Evolutionary conservation across 2,113 vertebrate species (phyloP).

Genomic region (Anolis sagrei): DNA sequence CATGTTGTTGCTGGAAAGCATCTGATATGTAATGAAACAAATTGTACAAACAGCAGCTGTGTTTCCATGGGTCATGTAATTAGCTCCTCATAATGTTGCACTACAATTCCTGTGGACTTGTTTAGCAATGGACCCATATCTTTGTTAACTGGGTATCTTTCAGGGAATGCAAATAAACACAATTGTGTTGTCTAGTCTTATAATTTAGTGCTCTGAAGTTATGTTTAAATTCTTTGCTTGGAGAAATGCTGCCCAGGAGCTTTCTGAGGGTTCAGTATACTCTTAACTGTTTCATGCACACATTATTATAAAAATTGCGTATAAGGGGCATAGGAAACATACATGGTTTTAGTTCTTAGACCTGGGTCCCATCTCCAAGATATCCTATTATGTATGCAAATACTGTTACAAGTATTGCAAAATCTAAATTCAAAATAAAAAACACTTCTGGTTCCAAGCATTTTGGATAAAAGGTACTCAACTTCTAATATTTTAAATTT

Average conservation of each 20-base stretch:
- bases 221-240: not conserved
- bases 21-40: not conserved
- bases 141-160: rapidly evolving
- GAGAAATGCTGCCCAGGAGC: too few relatives aligned
- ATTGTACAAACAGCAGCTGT: not conserved
- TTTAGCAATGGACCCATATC: not conserved
- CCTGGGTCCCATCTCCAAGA: too few relatives aligned
- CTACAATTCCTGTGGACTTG: not conserved
- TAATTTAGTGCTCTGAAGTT: not conserved
- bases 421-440: too few relatives aligned
- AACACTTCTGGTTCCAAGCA: too few relatives aligned
- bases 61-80: not conserved
- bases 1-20: slow-evolving; percentile 12
- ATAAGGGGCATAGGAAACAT: too few relatives aligned
- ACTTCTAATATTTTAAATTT: too few relatives aligned
- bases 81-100: not conserved
- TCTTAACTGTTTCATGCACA: too few relatives aligned
- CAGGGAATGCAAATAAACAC: not conserved
- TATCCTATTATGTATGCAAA: too few relatives aligned
- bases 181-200: not conserved
- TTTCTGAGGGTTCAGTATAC: not conserved
- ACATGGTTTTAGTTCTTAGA: too few relatives aligned
- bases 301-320: too few relatives aligned
- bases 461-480: too few relatives aligned
- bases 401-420: too few relatives aligned